Evolutionary conservation across 2,888 invertebrate species (phyloP), one percentile per base, ranked within the genome.

Genomic region (Athalia rosae): DNA sequence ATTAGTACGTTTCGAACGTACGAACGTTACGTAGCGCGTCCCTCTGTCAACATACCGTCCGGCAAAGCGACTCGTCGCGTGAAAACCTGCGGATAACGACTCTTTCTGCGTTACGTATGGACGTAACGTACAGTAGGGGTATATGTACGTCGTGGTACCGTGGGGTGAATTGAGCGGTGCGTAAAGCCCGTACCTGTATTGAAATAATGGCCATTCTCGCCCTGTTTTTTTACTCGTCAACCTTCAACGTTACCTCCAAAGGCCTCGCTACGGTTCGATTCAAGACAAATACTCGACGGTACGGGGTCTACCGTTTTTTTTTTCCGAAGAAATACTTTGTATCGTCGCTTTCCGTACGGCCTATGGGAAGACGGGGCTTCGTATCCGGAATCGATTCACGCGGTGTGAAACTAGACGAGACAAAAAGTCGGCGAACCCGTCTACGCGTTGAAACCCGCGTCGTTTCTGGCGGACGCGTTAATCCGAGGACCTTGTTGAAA

Each of bases 1-100:
- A 78, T 79, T 79, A 78, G 76, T 77, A 62, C 64, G 67, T 48
- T 63, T 59, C 77, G 66, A 71, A 48, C 53, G 62, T 78, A 62
- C 67, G 76, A 76, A 78, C 58, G 73, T 63, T 48, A 47, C 50
- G 66, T 67, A 15, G 50, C 11, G n/a, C n/a, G n/a, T 9, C 48
- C 56, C 48, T 69, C 48, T 69, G 69, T 56, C 53, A 69, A 69
- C 56, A 69, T 56, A 28, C 41, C 41, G 69, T 48, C 53, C 48
- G 69, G 69, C 56, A 58, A 56, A 69, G 8, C 56, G 53, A 69
- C 69, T 56, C 58, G n/a, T 69, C 69, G 69, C 69, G 69, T 69
- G 69, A 69, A 69, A 69, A 69, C 69, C 43, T 56, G 69, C 56
- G 69, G 69, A 69, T 69, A 69, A 69, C 69, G 69, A 69, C 69